phyloP scores from a whole-genome alignment of 2,797 vertebrate species.

The Channallabes apus region DNA sequence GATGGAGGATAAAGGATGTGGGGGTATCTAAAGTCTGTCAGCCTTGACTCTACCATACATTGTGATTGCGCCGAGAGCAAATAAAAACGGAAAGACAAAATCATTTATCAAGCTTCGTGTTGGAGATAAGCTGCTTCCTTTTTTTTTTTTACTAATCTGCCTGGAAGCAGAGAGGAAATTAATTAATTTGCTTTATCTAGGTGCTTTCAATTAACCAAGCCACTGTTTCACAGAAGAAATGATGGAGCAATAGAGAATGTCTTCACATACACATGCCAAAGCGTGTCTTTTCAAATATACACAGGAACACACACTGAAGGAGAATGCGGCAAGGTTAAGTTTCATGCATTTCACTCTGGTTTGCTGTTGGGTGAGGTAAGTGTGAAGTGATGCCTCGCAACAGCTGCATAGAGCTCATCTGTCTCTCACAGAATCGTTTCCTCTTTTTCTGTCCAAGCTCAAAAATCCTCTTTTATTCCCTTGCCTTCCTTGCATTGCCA shows the following conservation, averaged over 20 bases:
- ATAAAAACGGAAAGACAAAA: constrained; percentile 45
- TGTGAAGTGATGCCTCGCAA: constrained; percentile 74
- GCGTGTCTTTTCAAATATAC: constrained; percentile 9
- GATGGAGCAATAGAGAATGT: constrained; percentile 27
- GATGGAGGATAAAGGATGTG: neutral
- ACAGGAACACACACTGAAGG: constrained; percentile 33
- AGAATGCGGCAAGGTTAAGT: constrained; percentile 59
- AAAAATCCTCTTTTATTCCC: constrained; percentile 38
- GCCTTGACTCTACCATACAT: constrained; percentile 12
- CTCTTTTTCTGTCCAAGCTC: constrained; percentile 57
- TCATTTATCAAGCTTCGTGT: constrained; percentile 42
- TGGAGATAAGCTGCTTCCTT: constrained; percentile 34
- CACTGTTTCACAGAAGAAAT: constrained; percentile 40
- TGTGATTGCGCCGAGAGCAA: constrained; percentile 33
- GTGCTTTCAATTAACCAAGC: constrained; percentile 42
- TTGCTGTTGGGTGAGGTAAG: constrained; percentile 74
- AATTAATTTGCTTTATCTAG: constrained; percentile 54
- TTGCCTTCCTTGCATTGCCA: constrained; percentile 41
- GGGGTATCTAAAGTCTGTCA: constrained; percentile 37
- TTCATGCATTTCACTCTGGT: constrained; percentile 66
- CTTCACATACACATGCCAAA: constrained; percentile 19
- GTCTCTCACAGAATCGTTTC: constrained; percentile 63
- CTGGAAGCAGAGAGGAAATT: constrained; percentile 31
- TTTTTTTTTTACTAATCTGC: constrained; percentile 11
- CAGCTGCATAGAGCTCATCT: constrained; percentile 72